Conservation (phyloP, 2,888 invertebrate genomes). For the Scaptomyza cyrtandrae region DNA sequence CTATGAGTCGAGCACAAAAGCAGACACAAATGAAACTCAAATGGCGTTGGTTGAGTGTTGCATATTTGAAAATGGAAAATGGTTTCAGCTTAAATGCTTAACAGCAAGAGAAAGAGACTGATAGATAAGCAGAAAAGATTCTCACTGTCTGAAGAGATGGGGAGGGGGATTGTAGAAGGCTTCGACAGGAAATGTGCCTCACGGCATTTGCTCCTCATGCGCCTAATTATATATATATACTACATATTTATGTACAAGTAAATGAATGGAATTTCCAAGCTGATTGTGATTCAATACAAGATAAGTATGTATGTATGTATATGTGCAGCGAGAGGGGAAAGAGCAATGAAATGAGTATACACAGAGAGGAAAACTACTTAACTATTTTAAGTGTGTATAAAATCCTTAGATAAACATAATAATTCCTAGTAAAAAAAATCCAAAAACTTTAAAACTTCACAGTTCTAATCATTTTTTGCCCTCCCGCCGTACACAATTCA, state of each 20-base stretch:
- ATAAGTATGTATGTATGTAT: conserved; percentile 1
- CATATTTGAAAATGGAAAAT: not conserved
- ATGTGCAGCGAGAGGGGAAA: not conserved
- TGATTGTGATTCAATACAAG: conserved; percentile 57
- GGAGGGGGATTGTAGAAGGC: no score
- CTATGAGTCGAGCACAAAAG: not conserved
- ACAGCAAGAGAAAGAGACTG: no score
- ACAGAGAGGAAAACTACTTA: conserved; percentile 5
- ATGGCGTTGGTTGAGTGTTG: not conserved
- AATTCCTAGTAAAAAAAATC: no score
- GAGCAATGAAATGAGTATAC: conserved; percentile 5
- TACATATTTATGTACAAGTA: conserved; percentile 78
- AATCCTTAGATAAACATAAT: no score
- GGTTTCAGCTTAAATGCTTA: no score
- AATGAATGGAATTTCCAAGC: conserved; percentile 63
- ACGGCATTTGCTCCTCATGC: conserved; percentile 64
- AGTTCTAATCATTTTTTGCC: no score
- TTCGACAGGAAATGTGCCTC: conserved; percentile 61
- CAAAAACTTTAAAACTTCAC: no score
- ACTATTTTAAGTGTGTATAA: no score
- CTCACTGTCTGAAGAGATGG: no score
- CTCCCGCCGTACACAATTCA: not conserved
- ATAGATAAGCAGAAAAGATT: no score
- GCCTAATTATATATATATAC: conserved; percentile 77
- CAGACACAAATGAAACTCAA: not conserved